phyloP scores from a whole-genome alignment of 2,888 invertebrate genomes.

The Drosophila neoperkinsi region DNA sequence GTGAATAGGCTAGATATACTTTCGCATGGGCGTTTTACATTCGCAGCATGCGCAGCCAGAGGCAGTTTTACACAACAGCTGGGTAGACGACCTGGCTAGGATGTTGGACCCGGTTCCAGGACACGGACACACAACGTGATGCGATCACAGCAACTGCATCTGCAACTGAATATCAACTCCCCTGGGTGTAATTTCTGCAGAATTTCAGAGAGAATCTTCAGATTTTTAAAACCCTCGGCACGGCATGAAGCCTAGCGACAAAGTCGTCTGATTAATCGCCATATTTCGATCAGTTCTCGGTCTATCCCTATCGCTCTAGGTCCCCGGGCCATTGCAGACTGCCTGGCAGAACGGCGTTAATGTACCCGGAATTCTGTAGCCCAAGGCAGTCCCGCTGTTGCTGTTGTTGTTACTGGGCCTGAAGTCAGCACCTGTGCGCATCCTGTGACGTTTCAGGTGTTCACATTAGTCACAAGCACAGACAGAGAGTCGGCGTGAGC shows the following conservation, averaged over 20 bases:
- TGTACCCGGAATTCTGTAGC: conserved; percentile 37
- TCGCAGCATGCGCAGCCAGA: conserved; percentile 27
- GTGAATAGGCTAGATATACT: background rate
- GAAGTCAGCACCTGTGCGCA: conserved; percentile 67
- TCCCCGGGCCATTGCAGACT: conserved; percentile 57
- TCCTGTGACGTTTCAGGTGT: conserved; percentile 76
- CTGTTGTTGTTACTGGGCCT: conserved; percentile 22
- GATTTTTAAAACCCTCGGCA: conserved; percentile 73
- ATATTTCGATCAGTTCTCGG: conserved; percentile 69
- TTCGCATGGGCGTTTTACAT: conserved; percentile 31
- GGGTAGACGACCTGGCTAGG: conserved; percentile 17
- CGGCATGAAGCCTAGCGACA: conserved; percentile 72
- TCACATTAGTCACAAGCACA: conserved; percentile 75
- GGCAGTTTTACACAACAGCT: conserved; percentile 67
- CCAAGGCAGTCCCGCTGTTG: conserved; percentile 58
- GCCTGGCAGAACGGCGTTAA: conserved; percentile 63
- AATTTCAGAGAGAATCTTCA: conserved; percentile 62
- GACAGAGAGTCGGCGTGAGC: conserved; percentile 39
- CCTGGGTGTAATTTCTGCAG: conserved; percentile 69
- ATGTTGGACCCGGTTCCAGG: conserved; percentile 45
- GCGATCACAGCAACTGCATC: conserved; percentile 44
- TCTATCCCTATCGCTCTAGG: conserved; percentile 12
- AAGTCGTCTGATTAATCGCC: conserved; percentile 76
- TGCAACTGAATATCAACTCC: conserved; percentile 44
- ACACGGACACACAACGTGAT: conserved; percentile 62